These are phyloP conservation scores for Drosophila melanica DNA, from an alignment of 1,140 invertebrate species.

Conservation along the genomic window DNA sequence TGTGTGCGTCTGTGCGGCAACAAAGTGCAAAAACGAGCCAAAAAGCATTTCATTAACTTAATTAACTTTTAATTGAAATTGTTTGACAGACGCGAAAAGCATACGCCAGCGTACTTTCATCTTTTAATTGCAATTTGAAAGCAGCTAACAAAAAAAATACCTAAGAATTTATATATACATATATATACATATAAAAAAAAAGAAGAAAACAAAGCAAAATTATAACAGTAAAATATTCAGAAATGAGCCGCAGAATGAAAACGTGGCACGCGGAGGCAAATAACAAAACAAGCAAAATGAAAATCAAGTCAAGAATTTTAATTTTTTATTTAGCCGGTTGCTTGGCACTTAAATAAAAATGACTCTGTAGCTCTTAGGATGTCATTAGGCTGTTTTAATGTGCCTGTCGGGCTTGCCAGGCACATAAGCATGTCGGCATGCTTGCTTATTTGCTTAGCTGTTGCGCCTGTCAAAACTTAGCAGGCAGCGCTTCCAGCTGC, in stretches of 20 bases:
- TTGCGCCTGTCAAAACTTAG: no score
- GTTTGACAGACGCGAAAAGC: constrained; percentile 13
- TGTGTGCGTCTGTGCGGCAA: constrained; percentile 1
- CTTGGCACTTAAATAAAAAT: no score
- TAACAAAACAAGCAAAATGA: background rate
- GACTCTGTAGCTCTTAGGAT: background rate
- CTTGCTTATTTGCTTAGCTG: no score
- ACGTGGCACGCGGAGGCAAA: background rate
- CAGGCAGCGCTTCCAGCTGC: no score
- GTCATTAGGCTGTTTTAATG: background rate
- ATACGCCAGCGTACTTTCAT: constrained; percentile 37
- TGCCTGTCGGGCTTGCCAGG: background rate
- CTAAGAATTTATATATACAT: no score
- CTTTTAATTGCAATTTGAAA: constrained; percentile 39
- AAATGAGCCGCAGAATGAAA: background rate
- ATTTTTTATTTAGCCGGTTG: background rate
- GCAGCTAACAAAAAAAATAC: constrained; percentile 7
- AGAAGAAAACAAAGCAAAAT: constrained; percentile 15
- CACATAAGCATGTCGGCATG: no score
- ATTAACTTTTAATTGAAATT: constrained; percentile 72
- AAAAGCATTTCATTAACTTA: constrained; percentile 65
- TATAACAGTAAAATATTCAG: constrained; percentile 12
- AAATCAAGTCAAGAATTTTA: constrained; percentile 12
- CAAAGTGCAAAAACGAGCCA: constrained; percentile 18
- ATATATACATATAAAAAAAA: constrained; percentile 4